Evolutionary conservation across 2,888 invertebrate genomes (phyloP), one percentile per base, ranked within the genome.

Genomic region (Sipunculus nudus): DNA sequence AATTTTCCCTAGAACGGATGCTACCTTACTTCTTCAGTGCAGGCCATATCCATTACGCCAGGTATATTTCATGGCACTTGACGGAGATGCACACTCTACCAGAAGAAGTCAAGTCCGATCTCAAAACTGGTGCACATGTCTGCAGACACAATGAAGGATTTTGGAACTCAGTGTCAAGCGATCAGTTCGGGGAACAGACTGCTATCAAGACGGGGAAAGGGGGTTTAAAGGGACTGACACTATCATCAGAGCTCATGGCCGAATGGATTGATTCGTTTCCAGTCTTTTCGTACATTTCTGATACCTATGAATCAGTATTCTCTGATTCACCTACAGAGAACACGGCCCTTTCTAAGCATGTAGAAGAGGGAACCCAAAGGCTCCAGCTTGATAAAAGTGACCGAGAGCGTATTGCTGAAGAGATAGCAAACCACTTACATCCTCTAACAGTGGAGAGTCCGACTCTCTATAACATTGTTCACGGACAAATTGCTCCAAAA

Each of bases 171-270:
- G 50, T 50, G 31, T 23, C 31, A 35, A 23, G 16, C 31, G 50
- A 50, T 35, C 50, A 50, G 50, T 50, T 50, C 21, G 50, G 38
- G 8, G 50, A 50, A 23, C 31, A 50, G 35, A 50, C 38, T 8
- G 31, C 31, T 35, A 50, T 35, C 6, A 35, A 35, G 23, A 10
- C 19, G 8, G 50, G 50, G n/a, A 50, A 50, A 23, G 50, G 50
- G 8, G 50, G 50, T 50, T 16, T 50, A 23, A 50, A 50, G 13
- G 50, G 50, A 10, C 8, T 50, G 13, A 19, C 50, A 19, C 31
- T 38, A 8, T 6, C 8, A 8, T 19, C 50, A 10, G 38, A 50
- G 50, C 38, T 35, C 6, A 38, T 50, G 31, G 50, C n/a, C 35
- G 50, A 35, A 8, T 50, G 50, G 50, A 23, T 50, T 13, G 35